Evolutionary conservation across 2,888 invertebrate species (phyloP).

Genomic region (Amiota minor): DNA sequence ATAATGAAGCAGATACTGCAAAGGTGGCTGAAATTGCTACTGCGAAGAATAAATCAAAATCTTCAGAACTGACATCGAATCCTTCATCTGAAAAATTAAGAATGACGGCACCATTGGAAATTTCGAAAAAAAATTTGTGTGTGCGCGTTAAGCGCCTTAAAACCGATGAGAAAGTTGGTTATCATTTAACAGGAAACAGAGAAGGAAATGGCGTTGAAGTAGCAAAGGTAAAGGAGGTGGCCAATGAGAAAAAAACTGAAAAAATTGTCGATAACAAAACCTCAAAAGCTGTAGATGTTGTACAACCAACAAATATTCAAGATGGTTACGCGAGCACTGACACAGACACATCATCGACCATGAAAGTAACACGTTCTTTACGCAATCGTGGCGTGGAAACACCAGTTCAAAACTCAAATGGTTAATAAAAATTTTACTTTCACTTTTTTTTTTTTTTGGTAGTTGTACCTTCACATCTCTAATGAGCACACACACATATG

Average conservation of each 20-base stretch:
- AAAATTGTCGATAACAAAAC: not conserved
- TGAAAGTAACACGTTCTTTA: not conserved
- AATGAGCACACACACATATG: too few species aligned
- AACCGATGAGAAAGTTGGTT: too few species aligned
- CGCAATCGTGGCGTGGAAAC: conserved; percentile 18
- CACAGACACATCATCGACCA: too few species aligned
- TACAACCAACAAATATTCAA: not conserved
- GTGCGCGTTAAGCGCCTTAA: too few species aligned
- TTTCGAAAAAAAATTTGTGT: too few species aligned
- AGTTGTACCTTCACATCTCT: not conserved
- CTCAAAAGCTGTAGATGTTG: not conserved
- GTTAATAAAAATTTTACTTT: conserved; percentile 13
- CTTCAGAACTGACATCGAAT: too few species aligned
- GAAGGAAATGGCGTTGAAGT: not conserved
- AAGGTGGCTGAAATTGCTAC: too few species aligned
- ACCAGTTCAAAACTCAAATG: not conserved
- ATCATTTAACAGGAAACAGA: not conserved
- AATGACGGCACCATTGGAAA: too few species aligned
- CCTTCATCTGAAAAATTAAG: too few species aligned
- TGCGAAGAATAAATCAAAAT: too few species aligned
- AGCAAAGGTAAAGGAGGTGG: not conserved
- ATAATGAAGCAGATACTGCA: too few species aligned
- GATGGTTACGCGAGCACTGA: not conserved
- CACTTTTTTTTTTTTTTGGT: not conserved
- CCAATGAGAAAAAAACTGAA: not conserved